Conservation (phyloP, 2,888 invertebrate species). For the Sabatieria punctata region DNA sequence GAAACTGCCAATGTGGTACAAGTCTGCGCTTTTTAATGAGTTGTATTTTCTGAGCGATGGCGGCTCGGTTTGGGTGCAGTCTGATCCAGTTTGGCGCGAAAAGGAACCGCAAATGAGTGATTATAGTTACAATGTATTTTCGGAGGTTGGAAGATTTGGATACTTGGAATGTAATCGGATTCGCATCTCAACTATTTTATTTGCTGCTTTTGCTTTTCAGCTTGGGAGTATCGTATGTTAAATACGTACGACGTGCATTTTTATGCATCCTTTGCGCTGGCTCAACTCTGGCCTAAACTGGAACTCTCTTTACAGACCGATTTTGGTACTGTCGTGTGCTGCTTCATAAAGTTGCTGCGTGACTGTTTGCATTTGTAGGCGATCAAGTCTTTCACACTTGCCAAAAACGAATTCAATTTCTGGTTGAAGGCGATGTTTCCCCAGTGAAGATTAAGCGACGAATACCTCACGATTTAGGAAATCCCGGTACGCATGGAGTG, state of each 20-base stretch:
- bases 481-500: constrained; percentile 63
- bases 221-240: constrained; percentile 89
- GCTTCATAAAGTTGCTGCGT: too few species aligned
- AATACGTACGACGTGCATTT: constrained; percentile 93
- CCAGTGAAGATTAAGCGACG: constrained; percentile 57
- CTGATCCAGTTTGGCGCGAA: constrained; percentile 23
- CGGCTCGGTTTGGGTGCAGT: constrained; percentile 67
- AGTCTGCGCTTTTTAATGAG: constrained; percentile 86
- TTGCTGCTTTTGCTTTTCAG: constrained; percentile 23
- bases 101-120: constrained; percentile 21
- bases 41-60: constrained; percentile 80
- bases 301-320: constrained; percentile 45
- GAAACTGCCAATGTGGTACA: constrained; percentile 73
- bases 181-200: not conserved
- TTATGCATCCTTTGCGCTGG: constrained; percentile 76
- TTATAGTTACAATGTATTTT: constrained; percentile 23
- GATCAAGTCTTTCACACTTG: constrained; percentile 33
- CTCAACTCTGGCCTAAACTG: constrained; percentile 74
- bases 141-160: constrained; percentile 65
- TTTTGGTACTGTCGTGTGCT: constrained; percentile 25
- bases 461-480: constrained; percentile 81
- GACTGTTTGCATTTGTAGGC: constrained; percentile 24
- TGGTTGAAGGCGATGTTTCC: constrained; percentile 49
- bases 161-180: constrained; percentile 55
- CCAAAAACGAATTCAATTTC: constrained; percentile 29